These are phyloP conservation scores for Ormyrus nitidulus DNA, from an alignment of 2,888 invertebrate genomes.

Conservation along the genomic window DNA sequence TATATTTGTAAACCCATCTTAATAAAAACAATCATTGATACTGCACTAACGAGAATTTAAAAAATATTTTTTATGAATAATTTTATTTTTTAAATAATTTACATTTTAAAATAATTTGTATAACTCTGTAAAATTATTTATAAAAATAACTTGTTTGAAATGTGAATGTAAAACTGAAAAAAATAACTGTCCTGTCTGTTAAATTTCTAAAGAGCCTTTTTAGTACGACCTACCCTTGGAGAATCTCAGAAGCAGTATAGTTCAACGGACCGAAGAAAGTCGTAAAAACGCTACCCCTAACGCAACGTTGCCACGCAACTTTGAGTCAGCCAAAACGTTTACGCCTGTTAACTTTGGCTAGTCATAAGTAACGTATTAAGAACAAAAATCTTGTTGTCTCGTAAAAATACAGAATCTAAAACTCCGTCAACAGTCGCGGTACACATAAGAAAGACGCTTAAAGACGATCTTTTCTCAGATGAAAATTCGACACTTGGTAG, in stretches of 20 bases:
- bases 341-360: conserved; percentile 11
- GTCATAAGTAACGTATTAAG: conserved; percentile 20
- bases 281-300: conserved; percentile 59
- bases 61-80: too few species aligned
- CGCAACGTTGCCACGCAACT: conserved; percentile 59
- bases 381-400: conserved; percentile 35
- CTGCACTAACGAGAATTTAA: too few species aligned
- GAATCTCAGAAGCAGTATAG: conserved; percentile 2
- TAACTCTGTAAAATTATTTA: not conserved
- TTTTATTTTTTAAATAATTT: too few species aligned
- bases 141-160: not conserved
- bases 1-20: too few species aligned
- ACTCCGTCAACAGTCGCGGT: conserved; percentile 8
- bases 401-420: conserved; percentile 27
- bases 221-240: not conserved
- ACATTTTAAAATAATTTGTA: not conserved
- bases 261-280: conserved; percentile 53
- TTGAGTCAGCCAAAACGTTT: conserved; percentile 34
- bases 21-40: too few species aligned
- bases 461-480: too few species aligned
- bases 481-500: too few species aligned
- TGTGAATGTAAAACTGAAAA: too few species aligned
- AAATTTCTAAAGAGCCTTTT: not conserved
- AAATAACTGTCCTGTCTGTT: too few species aligned
- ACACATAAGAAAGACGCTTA: not conserved